phyloP scores from a whole-genome alignment of 1,140 invertebrate genomes.

The Drosophila kepulauana region DNA sequence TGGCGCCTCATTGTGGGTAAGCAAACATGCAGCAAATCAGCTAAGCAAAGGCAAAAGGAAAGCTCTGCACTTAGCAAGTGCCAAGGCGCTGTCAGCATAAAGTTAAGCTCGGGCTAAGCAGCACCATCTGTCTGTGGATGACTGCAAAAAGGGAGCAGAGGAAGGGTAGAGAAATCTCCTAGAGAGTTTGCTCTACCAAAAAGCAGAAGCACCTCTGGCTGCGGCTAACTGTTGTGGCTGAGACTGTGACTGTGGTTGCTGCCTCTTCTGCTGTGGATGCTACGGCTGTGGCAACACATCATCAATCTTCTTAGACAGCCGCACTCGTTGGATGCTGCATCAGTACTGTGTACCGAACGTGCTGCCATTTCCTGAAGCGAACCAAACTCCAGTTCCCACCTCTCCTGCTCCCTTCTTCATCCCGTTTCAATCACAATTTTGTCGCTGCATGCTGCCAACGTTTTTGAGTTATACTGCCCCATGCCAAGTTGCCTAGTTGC shows the following conservation, averaged over 20 bases:
- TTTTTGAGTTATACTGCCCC: slow-evolving; percentile 71
- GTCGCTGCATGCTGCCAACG: slow-evolving; percentile 68
- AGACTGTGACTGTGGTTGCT: neutral
- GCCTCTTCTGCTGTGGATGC: slow-evolving; percentile 35
- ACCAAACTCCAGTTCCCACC: neutral
- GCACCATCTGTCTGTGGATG: slow-evolving; percentile 37
- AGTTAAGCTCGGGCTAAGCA: slow-evolving; percentile 76
- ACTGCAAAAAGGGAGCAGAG: slow-evolving; percentile 28
- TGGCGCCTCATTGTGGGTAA: slow-evolving; percentile 27
- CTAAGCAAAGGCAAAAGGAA: slow-evolving; percentile 49
- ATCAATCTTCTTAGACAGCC: slow-evolving; percentile 81
- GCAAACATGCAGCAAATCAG: slow-evolving; percentile 75
- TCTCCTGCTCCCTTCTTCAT: neutral
- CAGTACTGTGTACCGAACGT: slow-evolving; percentile 77
- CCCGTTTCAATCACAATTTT: slow-evolving; percentile 62
- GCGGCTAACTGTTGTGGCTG: slow-evolving; percentile 14
- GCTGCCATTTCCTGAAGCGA: slow-evolving; percentile 65
- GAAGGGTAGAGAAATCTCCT: neutral
- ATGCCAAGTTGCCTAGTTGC: slow-evolving; percentile 42
- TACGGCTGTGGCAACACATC: slow-evolving; percentile 65
- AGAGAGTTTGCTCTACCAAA: neutral
- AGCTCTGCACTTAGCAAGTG: slow-evolving; percentile 72
- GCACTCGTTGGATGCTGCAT: slow-evolving; percentile 63
- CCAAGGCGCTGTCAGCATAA: slow-evolving; percentile 81
- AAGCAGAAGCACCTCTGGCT: slow-evolving; percentile 45